Conservation (phyloP, 2,888 invertebrate genomes). For the Pristionchus exspectatus region DNA sequence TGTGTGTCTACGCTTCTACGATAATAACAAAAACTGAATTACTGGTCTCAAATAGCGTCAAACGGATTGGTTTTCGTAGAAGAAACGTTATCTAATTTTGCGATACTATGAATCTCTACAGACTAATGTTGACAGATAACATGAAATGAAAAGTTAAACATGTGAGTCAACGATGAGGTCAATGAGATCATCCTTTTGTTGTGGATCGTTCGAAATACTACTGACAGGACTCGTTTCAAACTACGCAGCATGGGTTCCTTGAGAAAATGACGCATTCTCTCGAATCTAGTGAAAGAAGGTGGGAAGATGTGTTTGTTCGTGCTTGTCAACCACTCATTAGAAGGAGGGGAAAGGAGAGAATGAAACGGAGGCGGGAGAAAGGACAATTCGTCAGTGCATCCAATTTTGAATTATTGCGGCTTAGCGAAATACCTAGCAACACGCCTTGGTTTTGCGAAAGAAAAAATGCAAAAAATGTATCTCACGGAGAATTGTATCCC, state of each 20-base stretch:
- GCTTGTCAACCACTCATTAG: background rate
- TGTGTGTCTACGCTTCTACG: background rate
- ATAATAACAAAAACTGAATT: background rate
- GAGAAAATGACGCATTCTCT: background rate
- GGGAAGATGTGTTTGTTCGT: slow-evolving; percentile 19
- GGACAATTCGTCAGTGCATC: background rate
- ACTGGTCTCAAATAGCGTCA: slow-evolving; percentile 1
- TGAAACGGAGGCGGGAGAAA: background rate
- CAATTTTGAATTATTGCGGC: background rate
- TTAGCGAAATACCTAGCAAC: background rate
- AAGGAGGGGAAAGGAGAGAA: background rate
- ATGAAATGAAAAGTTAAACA: background rate
- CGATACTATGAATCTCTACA: background rate
- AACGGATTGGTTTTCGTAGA: background rate
- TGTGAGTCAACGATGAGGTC: background rate
- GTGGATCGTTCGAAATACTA: background rate
- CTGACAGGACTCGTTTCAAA: background rate
- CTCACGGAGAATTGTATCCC: background rate
- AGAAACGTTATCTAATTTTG: background rate
- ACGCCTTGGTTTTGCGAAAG: background rate
- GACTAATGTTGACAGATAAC: background rate
- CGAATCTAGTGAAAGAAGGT: background rate
- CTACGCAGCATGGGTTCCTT: background rate
- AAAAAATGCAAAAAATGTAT: background rate
- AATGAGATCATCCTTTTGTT: background rate